These are phyloP conservation scores for Tryphoninae sp. DNA, from an alignment of 2,888 invertebrate species.

Conservation along the genomic window DNA sequence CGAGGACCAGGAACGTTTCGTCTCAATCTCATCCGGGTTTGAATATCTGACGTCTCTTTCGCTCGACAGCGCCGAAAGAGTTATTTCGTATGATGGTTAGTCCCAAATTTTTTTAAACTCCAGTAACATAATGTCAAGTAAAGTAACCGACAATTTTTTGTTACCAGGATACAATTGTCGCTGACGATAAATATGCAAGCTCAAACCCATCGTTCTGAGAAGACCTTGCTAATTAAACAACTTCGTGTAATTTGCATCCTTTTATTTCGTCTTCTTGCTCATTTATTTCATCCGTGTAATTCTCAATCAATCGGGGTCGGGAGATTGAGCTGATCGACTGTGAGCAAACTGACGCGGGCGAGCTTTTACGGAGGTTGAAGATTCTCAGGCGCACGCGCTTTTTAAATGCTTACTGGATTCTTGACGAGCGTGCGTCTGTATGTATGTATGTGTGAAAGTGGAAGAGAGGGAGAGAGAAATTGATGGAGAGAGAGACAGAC, in stretches of 20 bases:
- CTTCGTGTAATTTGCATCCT: not conserved
- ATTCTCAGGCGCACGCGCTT: slow-evolving; percentile 31
- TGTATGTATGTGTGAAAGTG: no score
- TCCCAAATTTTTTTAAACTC: not conserved
- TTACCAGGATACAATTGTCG: no score
- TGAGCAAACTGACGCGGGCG: slow-evolving; percentile 41
- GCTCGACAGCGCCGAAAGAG: not conserved
- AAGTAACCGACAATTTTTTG: no score
- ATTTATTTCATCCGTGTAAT: slow-evolving; percentile 3
- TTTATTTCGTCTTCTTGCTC: not conserved
- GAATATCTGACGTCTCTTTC: not conserved
- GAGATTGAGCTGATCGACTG: slow-evolving; percentile 36
- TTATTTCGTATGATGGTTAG: not conserved
- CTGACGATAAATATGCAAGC: not conserved
- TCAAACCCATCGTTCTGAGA: not conserved
- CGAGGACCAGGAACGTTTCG: not conserved
- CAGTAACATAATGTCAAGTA: no score
- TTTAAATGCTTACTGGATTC: slow-evolving; percentile 66
- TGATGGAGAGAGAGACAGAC: not conserved
- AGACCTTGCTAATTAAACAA: not conserved
- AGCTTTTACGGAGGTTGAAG: slow-evolving; percentile 52
- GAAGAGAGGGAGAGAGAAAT: no score
- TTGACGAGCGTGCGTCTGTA: slow-evolving; percentile 52
- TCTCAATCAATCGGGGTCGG: slow-evolving; percentile 45
- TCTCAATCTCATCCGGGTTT: not conserved